A percentile compares a stretch with the other conserved stretches of the same genome.
Conservation (phyloP, 2,888 invertebrate genomes). For the Busseola fusca region DNA sequence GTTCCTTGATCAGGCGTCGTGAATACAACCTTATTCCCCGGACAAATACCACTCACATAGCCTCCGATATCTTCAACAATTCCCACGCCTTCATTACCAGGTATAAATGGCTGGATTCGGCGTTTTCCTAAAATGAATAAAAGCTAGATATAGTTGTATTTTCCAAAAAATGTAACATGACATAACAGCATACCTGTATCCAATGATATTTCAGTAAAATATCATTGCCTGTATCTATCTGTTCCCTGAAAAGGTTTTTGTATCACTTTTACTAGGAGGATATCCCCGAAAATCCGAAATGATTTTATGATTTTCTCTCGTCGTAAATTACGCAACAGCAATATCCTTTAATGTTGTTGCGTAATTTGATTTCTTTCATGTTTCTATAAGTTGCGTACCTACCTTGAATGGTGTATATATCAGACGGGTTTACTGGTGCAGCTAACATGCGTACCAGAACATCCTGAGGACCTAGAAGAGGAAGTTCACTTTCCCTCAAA, state of each 20-base stretch:
- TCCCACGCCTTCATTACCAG: constrained; percentile 98
- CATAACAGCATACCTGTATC: neutral
- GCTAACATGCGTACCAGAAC: constrained; percentile 95
- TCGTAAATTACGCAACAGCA: too few species aligned
- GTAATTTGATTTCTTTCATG: neutral
- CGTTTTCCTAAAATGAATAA: constrained; percentile 78
- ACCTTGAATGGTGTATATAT: constrained; percentile 96
- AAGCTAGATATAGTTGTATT: neutral
- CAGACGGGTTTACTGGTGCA: constrained; percentile 98
- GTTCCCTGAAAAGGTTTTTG: neutral
- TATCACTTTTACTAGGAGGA: neutral
- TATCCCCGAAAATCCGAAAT: neutral
- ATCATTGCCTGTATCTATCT: too few species aligned
- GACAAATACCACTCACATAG: constrained; percentile 77
- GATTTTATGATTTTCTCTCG: neutral
- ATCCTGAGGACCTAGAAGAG: constrained; percentile 89
- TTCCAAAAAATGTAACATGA: neutral
- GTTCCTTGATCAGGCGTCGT: constrained; percentile 94
- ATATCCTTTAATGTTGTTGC: neutral
- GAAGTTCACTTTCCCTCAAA: constrained; percentile 87
- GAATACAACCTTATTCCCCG: constrained; percentile 96
- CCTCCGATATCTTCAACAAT: constrained; percentile 93
- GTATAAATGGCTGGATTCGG: constrained; percentile 92
- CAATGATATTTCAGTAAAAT: too few species aligned
- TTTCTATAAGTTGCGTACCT: constrained; percentile 7